Evolutionary conservation across 1,140 invertebrate genomes (phyloP), one percentile per base, ranked within the genome.

Genomic region (Lasioglossum baleicum): DNA sequence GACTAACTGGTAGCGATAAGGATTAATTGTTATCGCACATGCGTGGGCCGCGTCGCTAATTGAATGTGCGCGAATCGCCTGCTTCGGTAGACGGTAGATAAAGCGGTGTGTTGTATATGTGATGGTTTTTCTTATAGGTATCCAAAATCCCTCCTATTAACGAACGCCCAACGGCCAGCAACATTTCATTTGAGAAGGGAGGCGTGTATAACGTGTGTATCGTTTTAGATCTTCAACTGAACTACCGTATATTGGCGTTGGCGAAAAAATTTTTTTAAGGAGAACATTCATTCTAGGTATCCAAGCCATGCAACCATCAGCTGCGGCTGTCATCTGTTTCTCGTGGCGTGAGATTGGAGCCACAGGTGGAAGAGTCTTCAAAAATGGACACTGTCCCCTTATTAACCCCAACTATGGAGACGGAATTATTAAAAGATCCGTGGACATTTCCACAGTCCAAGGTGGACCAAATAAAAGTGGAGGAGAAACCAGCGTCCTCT

Each of bases 101-200:
- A n/a, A 17, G 13, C 1, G 15, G 15, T 8, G 53, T 58, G n/a
- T 58, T 58, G 17, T 8, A n/a, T n/a, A 7, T 58, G 7, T 8
- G 20, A n/a, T 58, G n/a, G 7, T 58, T 58, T 31, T 35, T 17
- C 26, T 85, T 91, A 8, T 71, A 93, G 92, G 90, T 74, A 83
- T 89, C 81, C 90, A 91, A 87, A 92, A 93, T 92, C 91, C 92
- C 92, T 93, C 91, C 91, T 82, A 87, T 90, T 76, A 83, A 84
- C 86, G 75, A 92, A 86, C 87, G 88, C 86, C 86, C 88, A 90
- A 92, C 90, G 90, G 88, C 91, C 87, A 93, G 89, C 92, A 93
- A 91, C 91, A 93, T 93, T 93, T 90, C 91, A 88, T 87, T 90
- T 90, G 91, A 92, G 84, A 84, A 90, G 90, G 88, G 86, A 89